A percentile compares a stretch with the other conserved stretches of the same genome.
phyloP scores from a whole-genome alignment of 2,888 invertebrate genomes.

The Pinctada fucata region DNA sequence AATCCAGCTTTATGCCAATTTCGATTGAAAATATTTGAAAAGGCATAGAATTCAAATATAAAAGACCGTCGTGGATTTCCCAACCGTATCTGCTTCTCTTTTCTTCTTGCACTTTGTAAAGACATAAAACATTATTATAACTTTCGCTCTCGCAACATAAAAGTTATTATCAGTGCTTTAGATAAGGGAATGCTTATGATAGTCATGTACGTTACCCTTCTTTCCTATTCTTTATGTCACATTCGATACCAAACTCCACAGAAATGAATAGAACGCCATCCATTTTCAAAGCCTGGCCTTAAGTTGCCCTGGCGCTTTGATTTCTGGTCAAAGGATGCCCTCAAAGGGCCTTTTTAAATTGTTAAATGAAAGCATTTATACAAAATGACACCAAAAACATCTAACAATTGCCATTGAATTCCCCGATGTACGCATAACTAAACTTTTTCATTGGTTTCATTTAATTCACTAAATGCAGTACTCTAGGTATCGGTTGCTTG shows the following conservation, averaged over 20 bases:
- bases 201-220: no score
- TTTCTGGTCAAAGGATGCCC: background rate
- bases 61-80: conserved; percentile 5
- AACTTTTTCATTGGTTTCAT: background rate
- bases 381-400: background rate
- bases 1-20: conserved; percentile 24
- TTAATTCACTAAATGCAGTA: conserved; percentile 9
- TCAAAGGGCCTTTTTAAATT: background rate
- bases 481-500: conserved; percentile 17
- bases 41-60: conserved; percentile 17
- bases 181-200: background rate
- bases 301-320: background rate
- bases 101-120: conserved; percentile 14
- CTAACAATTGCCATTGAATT: background rate
- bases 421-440: background rate
- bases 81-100: conserved; percentile 18
- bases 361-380: background rate
- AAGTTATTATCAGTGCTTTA: conserved; percentile 26
- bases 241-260: no score
- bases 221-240: no score
- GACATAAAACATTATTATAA: conserved; percentile 24
- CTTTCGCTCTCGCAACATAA: conserved; percentile 13
- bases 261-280: no score
- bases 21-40: conserved; percentile 24
- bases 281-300: background rate